These are phyloP conservation scores for Xenopus tropicalis DNA, from an alignment of 2,113 vertebrate species.

Conservation along the genomic window DNA sequence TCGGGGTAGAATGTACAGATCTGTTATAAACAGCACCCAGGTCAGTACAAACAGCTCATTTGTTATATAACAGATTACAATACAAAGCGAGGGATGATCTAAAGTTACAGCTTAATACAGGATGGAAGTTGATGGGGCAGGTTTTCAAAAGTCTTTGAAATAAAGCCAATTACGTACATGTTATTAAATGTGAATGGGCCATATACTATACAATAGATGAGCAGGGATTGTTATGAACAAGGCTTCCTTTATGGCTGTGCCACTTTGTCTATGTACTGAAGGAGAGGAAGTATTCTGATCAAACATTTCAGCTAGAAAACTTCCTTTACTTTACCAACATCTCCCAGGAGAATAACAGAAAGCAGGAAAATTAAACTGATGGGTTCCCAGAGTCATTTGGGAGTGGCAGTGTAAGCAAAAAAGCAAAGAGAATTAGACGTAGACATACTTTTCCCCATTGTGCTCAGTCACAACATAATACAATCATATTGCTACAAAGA, in stretches of 20 bases:
- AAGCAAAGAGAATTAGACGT: not conserved
- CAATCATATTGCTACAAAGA: no score
- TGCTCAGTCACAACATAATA: no score
- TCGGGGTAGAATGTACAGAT: no score
- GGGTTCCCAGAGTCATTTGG: not conserved
- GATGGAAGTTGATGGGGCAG: not conserved
- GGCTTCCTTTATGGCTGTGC: conserved; percentile 32
- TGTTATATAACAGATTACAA: not conserved
- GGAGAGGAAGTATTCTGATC: conserved; percentile 26
- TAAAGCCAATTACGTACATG: conserved; percentile 9
- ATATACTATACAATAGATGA: conserved; percentile 14
- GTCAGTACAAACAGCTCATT: no score
- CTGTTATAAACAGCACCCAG: no score
- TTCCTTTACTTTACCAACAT: conserved; percentile 15
- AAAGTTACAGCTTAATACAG: not conserved
- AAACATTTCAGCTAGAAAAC: conserved; percentile 9
- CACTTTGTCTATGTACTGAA: conserved; percentile 31
- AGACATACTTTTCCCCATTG: not conserved
- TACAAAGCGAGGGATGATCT: not conserved
- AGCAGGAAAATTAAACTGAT: conserved; percentile 3
- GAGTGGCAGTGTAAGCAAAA: not conserved
- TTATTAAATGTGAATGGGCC: not conserved
- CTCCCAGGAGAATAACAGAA: conserved; percentile 17
- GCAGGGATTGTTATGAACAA: conserved; percentile 21
- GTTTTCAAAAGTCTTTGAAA: not conserved